Base-by-base conservation (phyloP, 2,113 vertebrate genomes). In the Synchiropus splendidus region DNA sequence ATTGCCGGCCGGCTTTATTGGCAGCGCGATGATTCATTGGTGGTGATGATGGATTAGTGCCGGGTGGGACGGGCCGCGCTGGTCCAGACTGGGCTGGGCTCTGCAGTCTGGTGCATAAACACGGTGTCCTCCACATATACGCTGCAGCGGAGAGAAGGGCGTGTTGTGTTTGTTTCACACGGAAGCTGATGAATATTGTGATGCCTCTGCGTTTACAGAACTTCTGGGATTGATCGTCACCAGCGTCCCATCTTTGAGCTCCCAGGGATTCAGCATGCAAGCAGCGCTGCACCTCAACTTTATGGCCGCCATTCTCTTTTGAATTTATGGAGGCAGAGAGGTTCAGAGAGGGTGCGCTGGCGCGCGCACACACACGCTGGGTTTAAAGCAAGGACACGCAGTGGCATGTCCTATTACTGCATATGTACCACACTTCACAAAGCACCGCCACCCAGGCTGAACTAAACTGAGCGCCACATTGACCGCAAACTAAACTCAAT, bases 21-120 rank as follows among this genome's bases (percentile, higher is more conserved):
- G 74, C 83, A 83, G 61, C 33, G 2, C 54, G 67, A 79, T 81
- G 80, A 84, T 85, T 83, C 79, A 75, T 75, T 77, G 51, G 58
- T 69, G 76, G 75, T 57, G 75, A 82, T 83, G 83, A 85, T 83
- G 79, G 83, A 86, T 81, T 77, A 67, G 78, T 45, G 54, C 50
- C 14, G 67, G 70, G 67, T 54, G 55, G 67, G 53, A 66, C 64
- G 67, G 60, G 67, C 64, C 58, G 65, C 38, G 57, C 49, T 42
- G 58, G 53, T 59, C 63, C 69, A 59, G 53, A 51, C 65, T 47
- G 70, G 67, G 65, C 50, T 68, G 72, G 64, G 62, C 73, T 73
- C 64, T 64, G 64, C 62, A 64, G 48, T 58, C 57, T 78, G 76
- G 68, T 58, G 58, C 71, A 76, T 74, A 69, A 71, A 77, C 58